Conservation (phyloP, 2,888 invertebrate genomes). For the Troides helena region DNA sequence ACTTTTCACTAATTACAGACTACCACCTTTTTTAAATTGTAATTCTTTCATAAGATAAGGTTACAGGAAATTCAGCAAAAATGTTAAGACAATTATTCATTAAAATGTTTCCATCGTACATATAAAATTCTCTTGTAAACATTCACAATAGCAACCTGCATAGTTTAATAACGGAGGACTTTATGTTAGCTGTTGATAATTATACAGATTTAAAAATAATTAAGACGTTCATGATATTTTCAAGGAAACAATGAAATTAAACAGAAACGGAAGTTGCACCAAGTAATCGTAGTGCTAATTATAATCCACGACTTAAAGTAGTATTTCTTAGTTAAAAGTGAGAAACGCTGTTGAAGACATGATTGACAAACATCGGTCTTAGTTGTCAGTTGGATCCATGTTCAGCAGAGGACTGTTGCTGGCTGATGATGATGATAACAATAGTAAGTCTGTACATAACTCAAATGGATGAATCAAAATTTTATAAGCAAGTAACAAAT, state of each 20-base stretch:
- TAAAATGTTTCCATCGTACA: neutral
- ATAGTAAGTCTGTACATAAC: no score
- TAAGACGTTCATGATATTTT: neutral
- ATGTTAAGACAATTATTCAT: neutral
- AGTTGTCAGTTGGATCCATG: no score
- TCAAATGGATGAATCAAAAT: no score
- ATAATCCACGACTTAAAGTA: neutral
- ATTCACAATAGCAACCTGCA: neutral
- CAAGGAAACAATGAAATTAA: neutral
- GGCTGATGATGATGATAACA: no score
- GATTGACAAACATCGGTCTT: no score
- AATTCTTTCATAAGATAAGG: neutral
- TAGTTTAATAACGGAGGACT: neutral
- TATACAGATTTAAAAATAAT: neutral
- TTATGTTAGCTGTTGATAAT: neutral
- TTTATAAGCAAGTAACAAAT: no score
- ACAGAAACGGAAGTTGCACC: neutral
- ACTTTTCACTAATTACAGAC: conserved; percentile 4
- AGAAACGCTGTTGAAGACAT: no score
- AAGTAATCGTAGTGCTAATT: neutral
- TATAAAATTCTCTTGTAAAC: neutral
- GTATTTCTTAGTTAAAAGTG: neutral
- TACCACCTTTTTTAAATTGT: neutral
- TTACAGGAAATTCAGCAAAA: neutral
- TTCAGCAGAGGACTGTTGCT: no score